Percentiles rank a stretch among this genome's conserved stretches.
Conservation (phyloP, 1,140 invertebrate species). For the Popillia japonica region DNA sequence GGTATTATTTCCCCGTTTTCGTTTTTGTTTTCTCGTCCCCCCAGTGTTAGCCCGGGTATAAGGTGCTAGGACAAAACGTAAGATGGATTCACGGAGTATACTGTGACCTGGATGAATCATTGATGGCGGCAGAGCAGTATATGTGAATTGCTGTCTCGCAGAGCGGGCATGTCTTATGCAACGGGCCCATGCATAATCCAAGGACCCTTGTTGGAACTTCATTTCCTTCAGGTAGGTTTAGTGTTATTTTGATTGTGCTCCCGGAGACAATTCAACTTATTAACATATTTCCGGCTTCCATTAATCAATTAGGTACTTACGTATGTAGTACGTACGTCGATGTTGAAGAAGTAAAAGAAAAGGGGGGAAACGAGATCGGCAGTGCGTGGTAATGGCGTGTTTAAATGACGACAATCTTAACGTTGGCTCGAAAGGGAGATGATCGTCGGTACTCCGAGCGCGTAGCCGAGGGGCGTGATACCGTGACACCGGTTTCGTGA, state of each 20-base stretch:
- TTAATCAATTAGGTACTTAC: conserved; percentile 24
- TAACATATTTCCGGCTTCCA: conserved; percentile 17
- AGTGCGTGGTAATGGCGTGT: background rate
- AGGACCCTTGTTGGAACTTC: conserved; percentile 37
- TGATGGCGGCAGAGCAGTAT: conserved; percentile 44
- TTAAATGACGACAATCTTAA: conserved; percentile 17
- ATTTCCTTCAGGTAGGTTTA: conserved; percentile 29
- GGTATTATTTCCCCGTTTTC: background rate
- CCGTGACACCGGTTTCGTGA: conserved; percentile 28
- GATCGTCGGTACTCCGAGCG: conserved; percentile 22
- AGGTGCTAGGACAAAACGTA: conserved; percentile 45
- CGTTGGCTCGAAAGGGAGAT: background rate
- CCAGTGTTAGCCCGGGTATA: too few relatives aligned
- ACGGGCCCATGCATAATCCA: conserved; percentile 46
- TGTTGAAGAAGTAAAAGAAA: background rate
- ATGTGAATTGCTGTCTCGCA: conserved; percentile 47
- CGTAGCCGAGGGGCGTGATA: conserved; percentile 24
- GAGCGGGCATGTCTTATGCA: conserved; percentile 45
- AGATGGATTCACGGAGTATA: conserved; percentile 45
- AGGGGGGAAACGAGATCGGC: background rate
- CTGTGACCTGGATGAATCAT: conserved; percentile 48
- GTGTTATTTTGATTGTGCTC: conserved; percentile 35
- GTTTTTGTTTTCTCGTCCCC: too few relatives aligned
- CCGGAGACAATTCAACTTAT: conserved; percentile 34
- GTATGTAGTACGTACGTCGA: too few relatives aligned